Conservation (phyloP, 2,797 vertebrate genomes). For the Agapornis canus region DNA sequence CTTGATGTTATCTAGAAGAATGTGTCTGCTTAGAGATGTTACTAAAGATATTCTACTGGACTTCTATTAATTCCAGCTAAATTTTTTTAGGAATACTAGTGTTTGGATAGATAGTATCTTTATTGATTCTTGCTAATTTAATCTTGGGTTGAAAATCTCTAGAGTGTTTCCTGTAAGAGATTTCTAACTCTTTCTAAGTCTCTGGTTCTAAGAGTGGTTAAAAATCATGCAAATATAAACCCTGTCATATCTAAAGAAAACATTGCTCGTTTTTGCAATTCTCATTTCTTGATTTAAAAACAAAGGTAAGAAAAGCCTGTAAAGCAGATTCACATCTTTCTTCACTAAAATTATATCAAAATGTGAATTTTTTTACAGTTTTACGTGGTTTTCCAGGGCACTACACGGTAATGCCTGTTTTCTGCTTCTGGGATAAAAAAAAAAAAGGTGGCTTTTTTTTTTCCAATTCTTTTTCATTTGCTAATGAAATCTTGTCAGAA, state of each 20-base stretch:
- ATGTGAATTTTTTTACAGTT: not conserved
- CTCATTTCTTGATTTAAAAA: not conserved
- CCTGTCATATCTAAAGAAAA: not conserved
- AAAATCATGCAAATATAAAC: not conserved
- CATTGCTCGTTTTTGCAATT: not conserved
- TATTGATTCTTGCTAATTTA: not conserved
- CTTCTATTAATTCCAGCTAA: not conserved
- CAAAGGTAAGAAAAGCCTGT: not conserved
- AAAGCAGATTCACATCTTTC: not conserved
- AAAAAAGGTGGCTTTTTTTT: not conserved
- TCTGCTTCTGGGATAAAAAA: not conserved
- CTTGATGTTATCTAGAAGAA: not conserved
- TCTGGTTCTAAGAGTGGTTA: not conserved
- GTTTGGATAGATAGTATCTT: accelerated
- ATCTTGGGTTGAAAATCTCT: not conserved
- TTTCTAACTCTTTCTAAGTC: not conserved
- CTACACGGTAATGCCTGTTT: not conserved
- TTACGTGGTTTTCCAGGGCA: not conserved
- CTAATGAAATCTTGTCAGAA: not conserved
- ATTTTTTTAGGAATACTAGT: not conserved
- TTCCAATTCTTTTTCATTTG: not conserved
- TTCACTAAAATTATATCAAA: not conserved
- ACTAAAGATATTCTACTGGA: not conserved
- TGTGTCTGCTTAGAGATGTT: not conserved
- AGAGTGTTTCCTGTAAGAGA: not conserved